Evolutionary conservation across 1,140 invertebrate genomes (phyloP).

Genomic region (Druon quercuslanigerum): DNA sequence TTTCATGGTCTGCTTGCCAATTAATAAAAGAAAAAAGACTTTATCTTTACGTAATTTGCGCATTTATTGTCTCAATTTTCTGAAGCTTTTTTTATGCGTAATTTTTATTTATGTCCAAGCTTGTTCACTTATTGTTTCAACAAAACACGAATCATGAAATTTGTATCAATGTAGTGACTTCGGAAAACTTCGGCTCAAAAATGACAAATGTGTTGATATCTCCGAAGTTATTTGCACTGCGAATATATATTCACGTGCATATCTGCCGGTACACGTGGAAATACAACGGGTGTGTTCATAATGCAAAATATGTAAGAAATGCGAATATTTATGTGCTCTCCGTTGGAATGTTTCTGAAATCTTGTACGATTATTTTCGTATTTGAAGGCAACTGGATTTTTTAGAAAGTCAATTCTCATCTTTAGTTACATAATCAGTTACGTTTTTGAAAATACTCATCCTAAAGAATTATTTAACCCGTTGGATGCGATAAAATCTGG

Average conservation of each 20-base stretch:
- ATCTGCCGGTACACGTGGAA: not conserved
- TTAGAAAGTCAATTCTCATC: no score
- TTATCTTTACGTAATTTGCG: no score
- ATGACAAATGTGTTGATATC: no score
- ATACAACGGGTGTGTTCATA: not conserved
- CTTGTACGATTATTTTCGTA: not conserved
- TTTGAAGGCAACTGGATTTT: not conserved
- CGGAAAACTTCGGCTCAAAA: no score
- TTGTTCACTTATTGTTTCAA: no score
- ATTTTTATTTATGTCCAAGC: no score
- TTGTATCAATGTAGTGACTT: no score
- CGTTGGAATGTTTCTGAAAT: not conserved
- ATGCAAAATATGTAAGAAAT: not conserved
- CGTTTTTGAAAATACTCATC: not conserved
- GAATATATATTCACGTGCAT: not conserved
- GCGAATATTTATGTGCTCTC: not conserved
- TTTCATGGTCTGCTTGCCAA: no score
- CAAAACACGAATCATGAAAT: no score
- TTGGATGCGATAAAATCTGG: not conserved
- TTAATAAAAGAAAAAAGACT: no score
- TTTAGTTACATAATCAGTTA: not conserved
- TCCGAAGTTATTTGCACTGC: not conserved
- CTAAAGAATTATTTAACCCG: not conserved
- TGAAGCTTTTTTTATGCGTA: no score
- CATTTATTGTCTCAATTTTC: no score